Conservation (phyloP, 2,888 invertebrate species). For the Lycophotia porphyrea region DNA sequence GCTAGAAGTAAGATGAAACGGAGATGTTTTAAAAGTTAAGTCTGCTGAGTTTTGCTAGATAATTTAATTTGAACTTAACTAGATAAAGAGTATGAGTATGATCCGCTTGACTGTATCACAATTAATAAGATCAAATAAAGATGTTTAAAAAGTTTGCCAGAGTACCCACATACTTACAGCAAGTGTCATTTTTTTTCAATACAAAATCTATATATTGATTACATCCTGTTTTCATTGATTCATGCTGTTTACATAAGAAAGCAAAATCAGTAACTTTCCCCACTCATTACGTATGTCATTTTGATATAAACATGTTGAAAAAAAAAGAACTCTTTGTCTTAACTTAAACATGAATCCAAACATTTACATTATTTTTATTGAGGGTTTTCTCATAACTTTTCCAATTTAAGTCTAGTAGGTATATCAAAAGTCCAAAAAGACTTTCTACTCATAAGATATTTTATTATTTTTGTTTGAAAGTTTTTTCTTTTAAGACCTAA, state of each 20-base stretch:
- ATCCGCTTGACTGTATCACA: no score
- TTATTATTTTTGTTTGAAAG: constrained; percentile 39
- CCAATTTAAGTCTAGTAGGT: constrained; percentile 43
- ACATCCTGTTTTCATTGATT: no score
- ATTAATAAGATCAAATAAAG: no score
- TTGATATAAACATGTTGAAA: no score
- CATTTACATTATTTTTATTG: constrained; percentile 31
- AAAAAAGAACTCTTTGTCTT: background rate
- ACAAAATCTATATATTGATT: background rate
- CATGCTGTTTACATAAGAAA: background rate
- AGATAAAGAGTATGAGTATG: no score
- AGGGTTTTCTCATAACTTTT: constrained; percentile 39
- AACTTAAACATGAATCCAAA: constrained; percentile 2
- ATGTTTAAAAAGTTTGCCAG: no score
- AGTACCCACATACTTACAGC: no score
- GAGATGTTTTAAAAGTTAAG: no score
- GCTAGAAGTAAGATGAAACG: no score
- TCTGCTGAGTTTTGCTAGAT: no score
- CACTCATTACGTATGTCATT: no score
- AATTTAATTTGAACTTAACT: no score
- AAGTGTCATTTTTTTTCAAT: background rate
- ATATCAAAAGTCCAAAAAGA: constrained; percentile 21
- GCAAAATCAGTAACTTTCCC: background rate
- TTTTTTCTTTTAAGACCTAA: background rate
- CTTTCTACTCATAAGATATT: constrained; percentile 25